Evolutionary conservation across 2,113 vertebrate species (phyloP).

Genomic region (Ursus arctos): DNA sequence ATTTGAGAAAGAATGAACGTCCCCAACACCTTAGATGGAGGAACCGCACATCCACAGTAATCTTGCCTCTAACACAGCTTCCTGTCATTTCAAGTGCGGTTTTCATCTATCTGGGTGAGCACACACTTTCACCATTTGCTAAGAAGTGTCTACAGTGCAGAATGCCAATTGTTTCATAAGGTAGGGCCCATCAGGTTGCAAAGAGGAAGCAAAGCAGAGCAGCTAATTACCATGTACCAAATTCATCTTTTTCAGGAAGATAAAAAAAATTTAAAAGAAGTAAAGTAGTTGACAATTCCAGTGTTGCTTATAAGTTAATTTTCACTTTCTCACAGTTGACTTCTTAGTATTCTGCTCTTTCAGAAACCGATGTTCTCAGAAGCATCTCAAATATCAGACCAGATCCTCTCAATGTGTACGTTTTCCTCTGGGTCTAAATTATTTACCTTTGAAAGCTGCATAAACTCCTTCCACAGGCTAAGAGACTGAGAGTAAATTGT

Average conservation of each 20-base stretch:
- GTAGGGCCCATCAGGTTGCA: slow-evolving; percentile 11
- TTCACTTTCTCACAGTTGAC: slow-evolving; percentile 71
- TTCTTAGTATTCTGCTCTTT: slow-evolving; percentile 71
- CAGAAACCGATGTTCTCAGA: slow-evolving; percentile 57
- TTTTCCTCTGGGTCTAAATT: slow-evolving; percentile 66
- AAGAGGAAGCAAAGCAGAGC: slow-evolving; percentile 25
- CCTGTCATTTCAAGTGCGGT: slow-evolving; percentile 79
- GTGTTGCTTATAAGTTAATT: slow-evolving; percentile 73
- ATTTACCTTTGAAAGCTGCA: slow-evolving; percentile 76
- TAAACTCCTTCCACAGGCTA: slow-evolving; percentile 55
- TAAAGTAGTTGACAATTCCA: slow-evolving; percentile 77
- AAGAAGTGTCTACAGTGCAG: slow-evolving; percentile 69
- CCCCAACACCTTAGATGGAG: slow-evolving; percentile 62
- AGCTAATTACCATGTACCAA: slow-evolving; percentile 53
- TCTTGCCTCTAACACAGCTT: slow-evolving; percentile 78
- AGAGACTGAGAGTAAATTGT: slow-evolving; percentile 36
- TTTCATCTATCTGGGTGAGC: slow-evolving; percentile 79
- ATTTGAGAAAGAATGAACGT: slow-evolving; percentile 84
- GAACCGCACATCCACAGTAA: slow-evolving; percentile 79
- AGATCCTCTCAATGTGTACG: slow-evolving; percentile 62
- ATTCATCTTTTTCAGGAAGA: slow-evolving; percentile 67
- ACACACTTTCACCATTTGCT: slow-evolving; percentile 77
- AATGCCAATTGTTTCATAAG: slow-evolving; percentile 49
- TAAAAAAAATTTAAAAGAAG: slow-evolving; percentile 64
- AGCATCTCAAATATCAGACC: slow-evolving; percentile 69